A percentile compares a stretch with the other conserved stretches of the same genome.
These are phyloP conservation scores for Mormyrops attenuatus DNA, from an alignment of 2,797 vertebrate species.

Conservation along the genomic window DNA sequence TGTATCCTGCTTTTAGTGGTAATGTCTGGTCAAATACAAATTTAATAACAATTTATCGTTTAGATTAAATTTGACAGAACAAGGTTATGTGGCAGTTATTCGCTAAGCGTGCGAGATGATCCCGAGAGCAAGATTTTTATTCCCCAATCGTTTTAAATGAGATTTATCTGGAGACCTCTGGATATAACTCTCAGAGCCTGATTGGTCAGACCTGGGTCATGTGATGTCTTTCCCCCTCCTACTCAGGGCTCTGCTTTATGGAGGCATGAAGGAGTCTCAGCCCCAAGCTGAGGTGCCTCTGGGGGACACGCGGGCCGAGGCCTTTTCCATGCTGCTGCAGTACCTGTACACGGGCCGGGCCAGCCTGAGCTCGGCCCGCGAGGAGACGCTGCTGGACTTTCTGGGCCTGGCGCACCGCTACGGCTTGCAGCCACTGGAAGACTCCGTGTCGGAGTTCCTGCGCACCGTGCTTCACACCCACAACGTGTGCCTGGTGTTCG, in stretches of 20 bases:
- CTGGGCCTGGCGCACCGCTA: conserved; percentile 92
- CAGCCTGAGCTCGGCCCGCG: conserved; percentile 83
- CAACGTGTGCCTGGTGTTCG: conserved; percentile 94
- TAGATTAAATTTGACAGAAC: conserved; percentile 2
- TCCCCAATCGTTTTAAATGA: background rate
- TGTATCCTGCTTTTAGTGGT: background rate
- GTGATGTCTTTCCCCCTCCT: background rate
- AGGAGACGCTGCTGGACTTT: conserved; percentile 92
- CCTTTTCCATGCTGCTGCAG: conserved; percentile 89
- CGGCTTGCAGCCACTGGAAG: conserved; percentile 89
- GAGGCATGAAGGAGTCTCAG: conserved; percentile 92
- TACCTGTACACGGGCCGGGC: conserved; percentile 96
- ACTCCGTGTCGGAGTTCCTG: conserved; percentile 92
- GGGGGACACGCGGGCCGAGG: conserved; percentile 86
- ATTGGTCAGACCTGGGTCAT: conserved; percentile 2
- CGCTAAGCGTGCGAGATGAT: background rate
- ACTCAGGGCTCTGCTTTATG: conserved; percentile 82
- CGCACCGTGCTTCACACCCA: conserved; percentile 88
- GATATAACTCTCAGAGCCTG: background rate
- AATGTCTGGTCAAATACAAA: background rate
- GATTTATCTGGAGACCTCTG: background rate
- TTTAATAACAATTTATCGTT: background rate
- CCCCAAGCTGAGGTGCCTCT: conserved; percentile 90
- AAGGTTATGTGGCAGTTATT: background rate
- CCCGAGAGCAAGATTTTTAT: background rate